Percentiles rank a stretch among this genome's conserved stretches.
Evolutionary conservation across 2,888 invertebrate species (phyloP).

Genomic region (Pinctada fucata): DNA sequence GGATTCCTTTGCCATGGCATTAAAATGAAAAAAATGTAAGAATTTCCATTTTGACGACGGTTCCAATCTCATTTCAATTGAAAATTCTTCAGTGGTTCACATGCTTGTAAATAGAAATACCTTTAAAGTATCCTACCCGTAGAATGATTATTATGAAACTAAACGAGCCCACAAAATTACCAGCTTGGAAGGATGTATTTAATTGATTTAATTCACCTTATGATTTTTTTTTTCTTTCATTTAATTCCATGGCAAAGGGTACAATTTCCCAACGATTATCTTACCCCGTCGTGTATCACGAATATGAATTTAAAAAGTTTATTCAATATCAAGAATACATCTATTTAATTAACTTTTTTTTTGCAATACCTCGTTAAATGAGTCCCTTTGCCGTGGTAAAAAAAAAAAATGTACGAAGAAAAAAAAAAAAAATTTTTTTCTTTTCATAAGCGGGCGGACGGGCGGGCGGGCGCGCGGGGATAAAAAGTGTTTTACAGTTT

Average conservation of each 20-base stretch:
- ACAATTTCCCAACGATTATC: background rate
- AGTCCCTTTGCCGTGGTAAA: background rate
- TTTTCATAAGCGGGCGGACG: background rate
- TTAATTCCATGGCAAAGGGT: slow-evolving; percentile 1
- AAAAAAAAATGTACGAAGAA: slow-evolving; percentile 1
- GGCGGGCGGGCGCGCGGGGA: too few relatives aligned
- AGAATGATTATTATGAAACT: background rate
- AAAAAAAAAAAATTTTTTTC: background rate
- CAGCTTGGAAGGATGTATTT: background rate
- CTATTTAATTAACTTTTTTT: background rate
- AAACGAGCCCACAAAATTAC: background rate
- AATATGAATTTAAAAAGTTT: background rate
- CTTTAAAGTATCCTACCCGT: background rate
- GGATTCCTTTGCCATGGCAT: background rate
- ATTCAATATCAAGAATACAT: background rate
- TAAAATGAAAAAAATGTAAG: slow-evolving; percentile 1
- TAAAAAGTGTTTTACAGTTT: background rate
- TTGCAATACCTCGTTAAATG: background rate
- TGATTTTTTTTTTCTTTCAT: background rate
- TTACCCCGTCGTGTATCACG: background rate
- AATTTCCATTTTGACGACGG: background rate
- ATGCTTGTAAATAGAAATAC: background rate
- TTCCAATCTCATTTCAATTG: background rate
- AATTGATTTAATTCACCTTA: background rate
- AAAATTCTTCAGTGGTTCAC: background rate